Base-by-base conservation (phyloP, 2,113 vertebrate genomes). In the Scytalopus superciliaris region DNA sequence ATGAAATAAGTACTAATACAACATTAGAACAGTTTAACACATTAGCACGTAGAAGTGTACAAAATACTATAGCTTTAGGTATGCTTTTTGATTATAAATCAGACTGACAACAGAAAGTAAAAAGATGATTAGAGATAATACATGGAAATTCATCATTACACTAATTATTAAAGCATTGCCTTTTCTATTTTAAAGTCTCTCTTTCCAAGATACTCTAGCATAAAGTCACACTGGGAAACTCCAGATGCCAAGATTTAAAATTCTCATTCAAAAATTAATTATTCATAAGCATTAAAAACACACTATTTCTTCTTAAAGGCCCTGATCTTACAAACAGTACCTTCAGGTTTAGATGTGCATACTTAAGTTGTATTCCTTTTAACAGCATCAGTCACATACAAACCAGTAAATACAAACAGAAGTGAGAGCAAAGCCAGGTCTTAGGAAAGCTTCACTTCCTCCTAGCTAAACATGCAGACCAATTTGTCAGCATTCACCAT, bases 1-100 rank as follows among this genome's bases (percentile, higher is more conserved):
- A 97, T 84, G 87, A 91, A 95, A 84, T 81, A 88, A 96, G 72
- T 40, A 93, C 52, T 92, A 94, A 95, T 91, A 91, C 21, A 81
- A 89, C 57, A 96, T 89, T 89, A 96, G 84, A 96, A 94, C 14
- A 64, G 45, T 96, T 97, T 91, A 94, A 93, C 72, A 90, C 45
- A 86, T 96, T 93, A 97, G 49, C 90, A 95, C 83, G 95, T 96
- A 78, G 21, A 93, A 85, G 69, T 45, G 33, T 74, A 93, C 89
- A 96, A 96, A 93, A 86, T 88, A 79, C 50, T 80, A 35, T 44
- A 95, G 92, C n/a, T 89, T 93, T 72, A 95, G 70, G 60, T 94
- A 66, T 66, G 44, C 37, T 62, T 93, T 91, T 89, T 69, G 39
- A 72, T 83, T 69, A 89, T 53, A 91, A 91, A 94, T 72, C 93